Evolutionary conservation across 2,113 vertebrate species (phyloP), one percentile per base, ranked within the genome.

Genomic region (Columba janthina): DNA sequence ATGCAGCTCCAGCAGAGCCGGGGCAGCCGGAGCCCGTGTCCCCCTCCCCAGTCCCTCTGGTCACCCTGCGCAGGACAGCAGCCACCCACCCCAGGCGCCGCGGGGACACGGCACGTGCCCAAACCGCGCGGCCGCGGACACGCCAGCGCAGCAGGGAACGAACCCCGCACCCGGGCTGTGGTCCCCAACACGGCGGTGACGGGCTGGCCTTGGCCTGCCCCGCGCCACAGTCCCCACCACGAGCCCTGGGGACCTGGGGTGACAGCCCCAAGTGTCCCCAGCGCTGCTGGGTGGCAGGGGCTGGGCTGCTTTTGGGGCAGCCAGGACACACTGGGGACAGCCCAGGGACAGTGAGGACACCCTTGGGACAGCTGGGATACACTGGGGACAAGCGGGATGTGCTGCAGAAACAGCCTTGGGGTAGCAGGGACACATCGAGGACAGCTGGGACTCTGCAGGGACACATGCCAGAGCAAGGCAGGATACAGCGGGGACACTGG

Each of bases 331-430:
- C 18, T 8, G 44, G 60, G 58, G 65, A 38, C 16, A 46, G 44
- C 44, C 18, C 44, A 46, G 44, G 44, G 44, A 46, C 44, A 46
- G 44, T 7, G 18, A 8, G 53, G 24, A 74, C 71, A 48, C 7
- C 15, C 32, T 7, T 4, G 32, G 13, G 57, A 62, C 57, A 25
- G 24, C 9, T 19, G 44, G 82, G 77, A 86, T 42, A 25, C 65
- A 31, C n/a, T 7, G 7, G 84, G 75, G 75, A 88, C 69, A 22
- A 36, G 48, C 5, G 74, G 83, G 83, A 90, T 92, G 89, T 50
- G 64, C 74, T 25, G 36, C 60, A 73, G 81, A 70, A 67, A 92
- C 44, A 76, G 94, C 94, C 92, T 38, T 25, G 50, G 86, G 89
- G 69, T 6, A 40, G 54, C 83, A 32, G 90, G 79, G 87, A 88